Conservation (phyloP, 2,797 vertebrate species). For the Chelonia mydas region DNA sequence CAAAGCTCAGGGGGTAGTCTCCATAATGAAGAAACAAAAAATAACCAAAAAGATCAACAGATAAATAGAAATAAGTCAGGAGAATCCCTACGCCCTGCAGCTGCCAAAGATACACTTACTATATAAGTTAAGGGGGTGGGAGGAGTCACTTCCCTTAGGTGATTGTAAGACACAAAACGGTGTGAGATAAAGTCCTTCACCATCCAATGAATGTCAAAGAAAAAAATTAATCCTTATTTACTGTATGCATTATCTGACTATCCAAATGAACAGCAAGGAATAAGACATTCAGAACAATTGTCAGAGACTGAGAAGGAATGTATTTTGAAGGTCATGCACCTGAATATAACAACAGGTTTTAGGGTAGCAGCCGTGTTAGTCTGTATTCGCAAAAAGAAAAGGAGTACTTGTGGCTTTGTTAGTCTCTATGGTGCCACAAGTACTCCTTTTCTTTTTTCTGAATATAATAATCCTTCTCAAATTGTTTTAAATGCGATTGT, state of each 20-base stretch:
- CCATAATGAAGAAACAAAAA: constrained; percentile 26
- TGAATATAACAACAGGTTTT: constrained; percentile 16
- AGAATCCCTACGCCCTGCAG: constrained; percentile 54
- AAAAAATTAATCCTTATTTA: constrained; percentile 39
- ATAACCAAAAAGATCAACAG: constrained; percentile 44
- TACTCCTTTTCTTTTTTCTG: background rate
- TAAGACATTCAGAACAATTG: constrained; percentile 13
- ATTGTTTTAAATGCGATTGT: constrained; percentile 5
- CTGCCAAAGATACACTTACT: constrained; percentile 69
- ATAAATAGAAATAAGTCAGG: constrained; percentile 59
- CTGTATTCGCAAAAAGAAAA: too few species aligned
- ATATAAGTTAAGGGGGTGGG: constrained; percentile 9
- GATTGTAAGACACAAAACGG: background rate
- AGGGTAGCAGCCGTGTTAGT: too few species aligned
- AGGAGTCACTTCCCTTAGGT: background rate
- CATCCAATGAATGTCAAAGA: constrained; percentile 15
- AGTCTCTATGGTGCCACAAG: too few species aligned
- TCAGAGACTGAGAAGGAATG: constrained; percentile 65
- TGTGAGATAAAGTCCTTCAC: background rate
- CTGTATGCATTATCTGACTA: constrained; percentile 24
- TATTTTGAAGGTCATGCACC: constrained; percentile 66
- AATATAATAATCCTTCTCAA: constrained; percentile 25
- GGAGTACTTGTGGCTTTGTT: too few species aligned
- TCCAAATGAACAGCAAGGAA: background rate
- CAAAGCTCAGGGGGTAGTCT: constrained; percentile 63